phyloP scores from a whole-genome alignment of 2,888 invertebrate genomes.

The Linnaemya tessellans region DNA sequence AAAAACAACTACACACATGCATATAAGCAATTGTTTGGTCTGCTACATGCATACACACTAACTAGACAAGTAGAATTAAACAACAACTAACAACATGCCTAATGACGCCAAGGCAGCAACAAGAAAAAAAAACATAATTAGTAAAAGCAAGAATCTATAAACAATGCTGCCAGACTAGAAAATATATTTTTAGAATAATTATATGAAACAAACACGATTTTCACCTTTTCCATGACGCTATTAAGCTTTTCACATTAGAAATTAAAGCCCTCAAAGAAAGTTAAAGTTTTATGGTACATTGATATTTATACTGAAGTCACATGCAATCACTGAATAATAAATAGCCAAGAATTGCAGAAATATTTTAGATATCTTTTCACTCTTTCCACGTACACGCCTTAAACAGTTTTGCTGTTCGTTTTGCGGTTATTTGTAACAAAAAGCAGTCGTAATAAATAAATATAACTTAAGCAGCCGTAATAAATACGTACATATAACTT shows the following conservation, averaged over 20 bases:
- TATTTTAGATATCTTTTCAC: no score
- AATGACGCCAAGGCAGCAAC: conserved; percentile 32
- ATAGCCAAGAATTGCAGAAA: no score
- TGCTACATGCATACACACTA: not conserved
- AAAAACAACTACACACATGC: not conserved
- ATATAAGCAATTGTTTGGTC: no score
- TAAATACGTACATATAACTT: not conserved
- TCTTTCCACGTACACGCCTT: not conserved
- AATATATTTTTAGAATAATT: no score
- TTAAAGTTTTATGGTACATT: no score
- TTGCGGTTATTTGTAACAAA: conserved; percentile 20
- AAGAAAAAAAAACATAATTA: not conserved
- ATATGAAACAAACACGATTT: no score
- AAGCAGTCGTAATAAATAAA: not conserved
- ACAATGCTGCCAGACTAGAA: conserved; percentile 3
- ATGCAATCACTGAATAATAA: no score
- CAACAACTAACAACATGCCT: conserved; percentile 21
- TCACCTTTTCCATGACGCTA: no score
- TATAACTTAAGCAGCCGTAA: not conserved
- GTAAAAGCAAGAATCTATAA: not conserved
- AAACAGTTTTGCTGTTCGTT: not conserved
- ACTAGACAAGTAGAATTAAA: conserved; percentile 55
- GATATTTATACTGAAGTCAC: no score
- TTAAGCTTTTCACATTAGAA: no score
- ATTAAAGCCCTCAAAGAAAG: no score